Percentiles rank a stretch among this genome's conserved stretches.
phyloP scores from a whole-genome alignment of 2,113 vertebrate species.

The Neogale vison region DNA sequence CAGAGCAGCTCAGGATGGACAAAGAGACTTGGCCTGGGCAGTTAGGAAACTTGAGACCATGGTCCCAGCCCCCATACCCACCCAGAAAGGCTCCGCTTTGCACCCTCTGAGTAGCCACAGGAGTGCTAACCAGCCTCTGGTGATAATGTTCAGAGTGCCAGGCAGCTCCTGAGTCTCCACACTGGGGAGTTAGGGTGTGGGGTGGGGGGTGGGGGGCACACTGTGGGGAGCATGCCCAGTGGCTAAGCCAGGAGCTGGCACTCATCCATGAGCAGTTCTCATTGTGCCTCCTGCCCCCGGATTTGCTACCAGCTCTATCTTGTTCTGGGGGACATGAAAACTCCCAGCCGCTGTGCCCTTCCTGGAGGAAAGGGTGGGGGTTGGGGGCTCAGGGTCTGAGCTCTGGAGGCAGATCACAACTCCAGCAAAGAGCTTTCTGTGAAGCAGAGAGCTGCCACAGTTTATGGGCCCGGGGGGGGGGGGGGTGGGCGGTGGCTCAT shows the following conservation, averaged over 20 bases:
- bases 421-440: background rate
- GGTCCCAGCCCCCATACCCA: background rate
- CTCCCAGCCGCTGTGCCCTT: too few species aligned
- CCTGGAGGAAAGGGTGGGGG: background rate
- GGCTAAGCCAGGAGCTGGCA: background rate
- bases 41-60: background rate
- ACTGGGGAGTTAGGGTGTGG: fast-evolving
- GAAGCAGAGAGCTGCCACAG: background rate
- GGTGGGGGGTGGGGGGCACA: background rate
- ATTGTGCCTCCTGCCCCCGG: background rate
- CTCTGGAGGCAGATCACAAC: background rate
- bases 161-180: background rate
- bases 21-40: background rate
- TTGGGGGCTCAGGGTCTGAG: background rate
- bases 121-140: background rate
- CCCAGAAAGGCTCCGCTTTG: background rate
- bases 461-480: background rate
- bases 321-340: background rate
- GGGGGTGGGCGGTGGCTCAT: background rate
- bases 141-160: background rate
- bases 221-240: background rate
- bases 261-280: background rate
- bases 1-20: background rate
- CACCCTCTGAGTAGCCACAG: fast-evolving
- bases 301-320: background rate